phyloP scores from a whole-genome alignment of 1,140 invertebrate genomes.

The Lepidurus packardi region DNA sequence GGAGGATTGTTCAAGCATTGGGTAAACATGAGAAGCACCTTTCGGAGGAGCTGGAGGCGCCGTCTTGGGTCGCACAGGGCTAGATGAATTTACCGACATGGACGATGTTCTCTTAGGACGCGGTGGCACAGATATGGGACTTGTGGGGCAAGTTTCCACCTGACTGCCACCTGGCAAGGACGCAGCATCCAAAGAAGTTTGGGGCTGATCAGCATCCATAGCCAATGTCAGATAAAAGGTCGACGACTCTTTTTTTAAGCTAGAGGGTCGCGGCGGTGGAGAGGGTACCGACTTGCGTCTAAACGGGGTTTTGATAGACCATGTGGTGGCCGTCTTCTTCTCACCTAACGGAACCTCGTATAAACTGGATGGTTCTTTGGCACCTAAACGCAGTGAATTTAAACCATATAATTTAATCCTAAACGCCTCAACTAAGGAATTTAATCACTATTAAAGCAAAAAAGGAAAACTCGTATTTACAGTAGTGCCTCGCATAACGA shows the following conservation, averaged over 20 bases:
- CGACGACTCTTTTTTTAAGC: slow-evolving; percentile 28
- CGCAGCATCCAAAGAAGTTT: slow-evolving; percentile 3
- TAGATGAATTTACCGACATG: not conserved
- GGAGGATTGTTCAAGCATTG: not conserved
- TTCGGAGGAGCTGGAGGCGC: slow-evolving; percentile 33
- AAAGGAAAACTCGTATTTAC: too few species aligned
- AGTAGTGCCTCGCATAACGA: too few species aligned
- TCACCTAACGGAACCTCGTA: not conserved
- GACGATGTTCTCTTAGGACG: slow-evolving; percentile 30
- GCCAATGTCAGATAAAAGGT: slow-evolving; percentile 34
- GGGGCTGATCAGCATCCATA: slow-evolving; percentile 13
- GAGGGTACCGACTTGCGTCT: slow-evolving; percentile 23
- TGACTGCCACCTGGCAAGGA: not conserved
- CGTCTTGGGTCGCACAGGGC: slow-evolving; percentile 32
- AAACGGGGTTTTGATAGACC: not conserved
- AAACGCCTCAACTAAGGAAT: too few species aligned
- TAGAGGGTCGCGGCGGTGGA: not conserved
- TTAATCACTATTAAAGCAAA: too few species aligned
- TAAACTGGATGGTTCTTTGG: not conserved
- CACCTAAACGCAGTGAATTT: too few species aligned
- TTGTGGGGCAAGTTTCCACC: not conserved
- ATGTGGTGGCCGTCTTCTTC: not conserved
- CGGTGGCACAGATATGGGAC: slow-evolving; percentile 15
- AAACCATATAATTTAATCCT: too few species aligned
- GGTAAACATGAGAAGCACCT: not conserved